Percentiles rank a stretch among this genome's conserved stretches.
Evolutionary conservation across 2,797 vertebrate species (phyloP).

Genomic region (Eulemur coronatus): DNA sequence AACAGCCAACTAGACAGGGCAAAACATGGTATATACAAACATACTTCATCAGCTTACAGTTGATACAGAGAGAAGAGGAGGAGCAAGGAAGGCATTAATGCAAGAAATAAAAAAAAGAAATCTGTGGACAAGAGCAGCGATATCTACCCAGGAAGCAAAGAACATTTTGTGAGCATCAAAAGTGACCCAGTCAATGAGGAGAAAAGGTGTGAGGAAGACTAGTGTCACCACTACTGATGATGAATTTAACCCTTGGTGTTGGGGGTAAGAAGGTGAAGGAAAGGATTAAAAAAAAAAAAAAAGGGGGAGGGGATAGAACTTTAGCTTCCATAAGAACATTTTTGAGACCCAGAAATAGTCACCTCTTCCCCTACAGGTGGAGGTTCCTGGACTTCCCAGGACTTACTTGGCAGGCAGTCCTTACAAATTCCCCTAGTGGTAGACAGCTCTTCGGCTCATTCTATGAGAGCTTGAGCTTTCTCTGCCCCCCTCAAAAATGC

Average conservation of each 20-base stretch:
- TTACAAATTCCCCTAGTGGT: background rate
- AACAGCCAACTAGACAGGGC: background rate
- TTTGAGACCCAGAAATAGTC: background rate
- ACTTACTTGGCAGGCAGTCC: background rate
- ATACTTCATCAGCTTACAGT: background rate
- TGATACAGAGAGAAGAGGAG: background rate
- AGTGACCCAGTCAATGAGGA: background rate
- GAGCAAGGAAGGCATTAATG: background rate
- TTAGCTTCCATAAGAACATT: background rate
- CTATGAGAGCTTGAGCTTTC: background rate
- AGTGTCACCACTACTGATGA: too few relatives aligned
- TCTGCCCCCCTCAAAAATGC: background rate
- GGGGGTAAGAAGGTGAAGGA: background rate
- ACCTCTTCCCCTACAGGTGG: background rate
- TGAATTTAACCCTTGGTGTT: background rate
- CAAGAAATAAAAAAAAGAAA: background rate
- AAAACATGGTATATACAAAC: background rate
- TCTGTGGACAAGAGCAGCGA: background rate
- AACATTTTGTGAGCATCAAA: background rate
- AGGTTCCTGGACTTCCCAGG: background rate
- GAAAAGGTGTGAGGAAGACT: background rate
- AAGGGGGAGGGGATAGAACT: accelerated
- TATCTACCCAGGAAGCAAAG: background rate
- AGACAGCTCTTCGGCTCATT: background rate
- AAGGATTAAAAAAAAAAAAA: background rate